phyloP scores from a whole-genome alignment of 1,140 invertebrate genomes.

The Tenebrio molitor region DNA sequence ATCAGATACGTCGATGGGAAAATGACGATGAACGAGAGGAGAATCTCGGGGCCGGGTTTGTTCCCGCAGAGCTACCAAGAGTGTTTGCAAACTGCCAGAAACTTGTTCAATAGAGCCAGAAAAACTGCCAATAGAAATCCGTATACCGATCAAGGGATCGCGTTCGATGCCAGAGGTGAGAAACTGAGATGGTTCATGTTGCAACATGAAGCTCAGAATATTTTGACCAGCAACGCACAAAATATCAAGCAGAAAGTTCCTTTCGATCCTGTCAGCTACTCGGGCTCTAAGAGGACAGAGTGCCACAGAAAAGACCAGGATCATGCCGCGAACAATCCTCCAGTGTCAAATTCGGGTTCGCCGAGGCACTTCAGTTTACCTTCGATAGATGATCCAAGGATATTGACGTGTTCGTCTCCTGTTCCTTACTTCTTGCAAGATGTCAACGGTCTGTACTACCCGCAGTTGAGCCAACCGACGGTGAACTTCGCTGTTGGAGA shows the following conservation, averaged over 20 bases:
- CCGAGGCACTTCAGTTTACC: slow-evolving; percentile 74
- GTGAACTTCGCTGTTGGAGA: slow-evolving; percentile 79
- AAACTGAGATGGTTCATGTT: slow-evolving; percentile 89
- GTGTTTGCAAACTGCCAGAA: slow-evolving; percentile 82
- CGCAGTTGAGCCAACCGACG: slow-evolving; percentile 63
- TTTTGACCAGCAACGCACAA: slow-evolving; percentile 78
- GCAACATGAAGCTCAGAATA: slow-evolving; percentile 81
- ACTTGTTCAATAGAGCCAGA: slow-evolving; percentile 82
- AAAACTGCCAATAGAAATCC: slow-evolving; percentile 83
- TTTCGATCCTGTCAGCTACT: slow-evolving; percentile 72
- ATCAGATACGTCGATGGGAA: slow-evolving; percentile 81
- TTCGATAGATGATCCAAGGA: slow-evolving; percentile 71
- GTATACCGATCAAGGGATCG: slow-evolving; percentile 79
- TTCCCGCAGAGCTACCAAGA: slow-evolving; percentile 82
- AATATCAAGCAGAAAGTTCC: slow-evolving; percentile 83
- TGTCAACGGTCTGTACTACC: slow-evolving; percentile 61
- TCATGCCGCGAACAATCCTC: slow-evolving; percentile 49
- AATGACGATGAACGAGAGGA: slow-evolving; percentile 79
- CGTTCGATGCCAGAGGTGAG: slow-evolving; percentile 76
- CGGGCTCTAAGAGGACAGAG: slow-evolving; percentile 54
- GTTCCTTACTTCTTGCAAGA: slow-evolving; percentile 64
- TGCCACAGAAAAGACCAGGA: slow-evolving; percentile 64
- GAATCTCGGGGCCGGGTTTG: slow-evolving; percentile 76
- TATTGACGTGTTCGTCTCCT: slow-evolving; percentile 62
- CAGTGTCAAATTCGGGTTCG: slow-evolving; percentile 62